These are phyloP conservation scores for Bradypodion ventrale DNA, from an alignment of 2,797 vertebrate species.

Conservation along the genomic window DNA sequence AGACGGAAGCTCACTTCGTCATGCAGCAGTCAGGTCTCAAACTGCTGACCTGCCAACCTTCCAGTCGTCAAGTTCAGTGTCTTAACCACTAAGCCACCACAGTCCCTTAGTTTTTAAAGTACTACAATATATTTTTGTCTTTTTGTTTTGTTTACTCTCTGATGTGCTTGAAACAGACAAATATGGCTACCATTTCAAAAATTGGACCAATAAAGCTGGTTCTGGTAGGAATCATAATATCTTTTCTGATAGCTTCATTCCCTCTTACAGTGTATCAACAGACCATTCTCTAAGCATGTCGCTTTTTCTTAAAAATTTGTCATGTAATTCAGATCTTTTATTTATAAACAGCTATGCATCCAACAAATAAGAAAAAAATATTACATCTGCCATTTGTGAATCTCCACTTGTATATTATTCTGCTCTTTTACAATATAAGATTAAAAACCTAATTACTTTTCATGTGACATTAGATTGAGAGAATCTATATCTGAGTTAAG, in stretches of 20 bases:
- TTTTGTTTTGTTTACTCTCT: no score
- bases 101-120: no score
- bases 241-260: neutral
- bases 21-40: no score
- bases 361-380: neutral
- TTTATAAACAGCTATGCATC: neutral
- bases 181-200: no score
- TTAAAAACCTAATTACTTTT: neutral
- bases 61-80: no score
- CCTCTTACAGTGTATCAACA: neutral
- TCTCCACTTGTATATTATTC: neutral
- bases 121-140: no score
- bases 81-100: no score
- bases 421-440: neutral
- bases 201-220: neutral
- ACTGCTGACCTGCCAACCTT: no score
- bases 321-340: neutral
- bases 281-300: neutral
- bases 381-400: neutral
- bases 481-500: neutral
- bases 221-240: neutral
- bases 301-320: neutral
- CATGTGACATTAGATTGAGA: no score
- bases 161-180: no score
- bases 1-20: no score